Evolutionary conservation across 2,113 vertebrate species (phyloP), one percentile per base, ranked within the genome.

Genomic region (Hippocampus guttulatus): DNA sequence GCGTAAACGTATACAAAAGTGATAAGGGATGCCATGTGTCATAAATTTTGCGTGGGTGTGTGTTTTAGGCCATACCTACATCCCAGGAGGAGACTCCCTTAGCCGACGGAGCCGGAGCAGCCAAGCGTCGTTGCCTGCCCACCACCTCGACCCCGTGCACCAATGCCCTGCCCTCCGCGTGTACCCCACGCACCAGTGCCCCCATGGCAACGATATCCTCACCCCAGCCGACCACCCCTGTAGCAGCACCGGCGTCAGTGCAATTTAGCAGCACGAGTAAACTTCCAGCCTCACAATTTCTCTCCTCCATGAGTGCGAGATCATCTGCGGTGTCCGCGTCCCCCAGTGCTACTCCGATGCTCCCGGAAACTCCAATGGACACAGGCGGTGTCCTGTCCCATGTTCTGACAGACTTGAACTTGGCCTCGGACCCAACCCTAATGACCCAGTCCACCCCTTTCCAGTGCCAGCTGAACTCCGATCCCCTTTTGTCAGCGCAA

Each of bases 71-170:
- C 11, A 91, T 95, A 66, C 91, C 91, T 82, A 91, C 88, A 1
- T 0, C 91, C 8, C 91, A 92, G 85, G 91, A 93, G 30, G 82
- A 76, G 20, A 81, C 77, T 1, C 68, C 92, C 75, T 71, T 81
- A 0, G 90, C 88, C 23, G 95, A 96, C 1, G 94, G 93, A 70
- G 93, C 75, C 16, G 92, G 93, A 81, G 91, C 95, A 1, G 94
- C 94, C 67, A 99, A 98, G 68, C 94, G 96, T 6, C 95, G 93
- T 0, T 87, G 95, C 38, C 90, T 97, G 77, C 91, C 94, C 3
- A 49, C 78, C 2, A 55, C 60, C 43, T 55, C 66, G 43, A 0
- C 85, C 76, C 1, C 73, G 41, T 8, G 21, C 52, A 23, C 52
- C 8, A 23, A 23, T 1, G 52, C 52, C 10, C 2, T 23, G 21